These are phyloP conservation scores for Ctenopoma multispine DNA, from an alignment of 2,797 vertebrate genomes.

Conservation along the genomic window DNA sequence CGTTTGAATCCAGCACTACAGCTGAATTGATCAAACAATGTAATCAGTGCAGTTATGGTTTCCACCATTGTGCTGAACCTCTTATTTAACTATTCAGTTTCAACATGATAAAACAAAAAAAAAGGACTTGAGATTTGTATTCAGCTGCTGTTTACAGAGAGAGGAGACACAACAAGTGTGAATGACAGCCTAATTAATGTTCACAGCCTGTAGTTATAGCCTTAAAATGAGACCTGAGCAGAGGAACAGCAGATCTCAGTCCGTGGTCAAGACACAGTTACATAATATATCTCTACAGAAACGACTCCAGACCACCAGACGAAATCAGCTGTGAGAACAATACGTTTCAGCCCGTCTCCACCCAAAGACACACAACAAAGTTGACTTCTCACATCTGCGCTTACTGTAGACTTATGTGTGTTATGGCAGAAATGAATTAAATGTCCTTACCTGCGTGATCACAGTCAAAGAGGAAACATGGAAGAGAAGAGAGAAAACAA, in stretches of 20 bases:
- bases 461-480: constrained; percentile 45
- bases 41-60: no score
- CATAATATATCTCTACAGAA: background rate
- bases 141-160: constrained; percentile 14
- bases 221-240: constrained; percentile 14
- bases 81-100: background rate
- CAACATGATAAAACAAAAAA: no score
- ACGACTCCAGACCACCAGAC: background rate
- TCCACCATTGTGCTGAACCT: no score
- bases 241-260: background rate
- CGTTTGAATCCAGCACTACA: no score
- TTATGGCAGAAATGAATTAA: background rate
- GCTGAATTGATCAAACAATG: no score
- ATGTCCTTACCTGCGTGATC: constrained; percentile 64
- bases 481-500: constrained; percentile 45
- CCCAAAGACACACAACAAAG: background rate
- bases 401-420: background rate
- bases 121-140: background rate
- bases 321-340: constrained; percentile 25
- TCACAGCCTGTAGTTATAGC: constrained; percentile 19
- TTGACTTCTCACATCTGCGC: background rate
- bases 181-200: constrained; percentile 34
- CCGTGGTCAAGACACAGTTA: no score
- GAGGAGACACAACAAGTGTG: constrained; percentile 12
- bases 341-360: constrained; percentile 6